Base-by-base conservation (phyloP, 2,113 vertebrate species). In the Balaenoptera acutorostrata region DNA sequence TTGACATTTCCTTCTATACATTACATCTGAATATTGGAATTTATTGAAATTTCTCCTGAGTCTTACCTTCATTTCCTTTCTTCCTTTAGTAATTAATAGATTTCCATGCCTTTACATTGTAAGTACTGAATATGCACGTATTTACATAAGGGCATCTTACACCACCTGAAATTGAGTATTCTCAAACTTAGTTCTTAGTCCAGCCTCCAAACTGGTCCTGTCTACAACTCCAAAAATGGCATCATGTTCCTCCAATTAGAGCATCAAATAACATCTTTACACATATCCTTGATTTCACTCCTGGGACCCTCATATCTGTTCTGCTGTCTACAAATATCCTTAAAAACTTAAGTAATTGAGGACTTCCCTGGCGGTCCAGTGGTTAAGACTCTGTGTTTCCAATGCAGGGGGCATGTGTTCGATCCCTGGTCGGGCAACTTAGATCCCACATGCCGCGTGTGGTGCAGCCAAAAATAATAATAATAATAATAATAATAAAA, bases 181-280 rank as follows among this genome's bases (percentile, higher is more conserved):
- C 11, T 78, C 55, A 96, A 39, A 57, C 18, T 27, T 36, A 46
- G 33, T 5, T 85, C 27, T 74, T 13, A 66, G 69, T 55, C n/a
- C 1, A 46, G 0, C 13, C 2, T 13, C 31, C 14, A 84, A 63
- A 69, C 0, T 15, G 10, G 9, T 71, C 3, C 36, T 81, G 3
- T 6, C 3, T 33, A 44, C 8, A 1, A 4, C 12, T 63, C 49
- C 18, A 29, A 84, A 89, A 59, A 4, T 66, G 5, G 8, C 5
- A 85, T n/a, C 1, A 21, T 36, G 13, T 57, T 63, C 20, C 0
- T 66, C 21, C 8, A 64, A 5, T 57, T 20, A 63, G 6, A 59
- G 1, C 5, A 41, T n/a, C 20, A 85, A 85, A 78, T 3, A 31
- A 1, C 31, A 39, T 84, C 3, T 71, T 64, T 57, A 29, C 8